Percentiles rank a stretch among this genome's conserved stretches.
Evolutionary conservation across 2,797 vertebrate genomes (phyloP).

Genomic region (Babyrousa celebensis): DNA sequence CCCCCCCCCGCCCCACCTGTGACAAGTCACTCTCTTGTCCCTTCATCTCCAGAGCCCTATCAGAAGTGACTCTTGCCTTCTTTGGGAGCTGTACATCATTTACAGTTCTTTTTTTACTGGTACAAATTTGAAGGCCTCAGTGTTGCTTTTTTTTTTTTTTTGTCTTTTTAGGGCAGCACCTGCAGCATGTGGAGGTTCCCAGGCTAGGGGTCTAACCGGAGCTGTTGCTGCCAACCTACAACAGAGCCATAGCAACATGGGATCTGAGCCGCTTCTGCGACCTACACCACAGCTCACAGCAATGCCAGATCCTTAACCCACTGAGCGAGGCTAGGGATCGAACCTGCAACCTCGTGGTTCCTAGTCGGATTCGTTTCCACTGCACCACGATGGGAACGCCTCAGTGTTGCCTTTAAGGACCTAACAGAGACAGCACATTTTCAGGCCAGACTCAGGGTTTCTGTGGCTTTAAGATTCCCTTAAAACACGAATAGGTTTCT

Average conservation of each 20-base stretch:
- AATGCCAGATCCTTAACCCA: too few relatives aligned
- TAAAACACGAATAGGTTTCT: slow-evolving; percentile 48
- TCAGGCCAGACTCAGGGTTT: slow-evolving; percentile 58
- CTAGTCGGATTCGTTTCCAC: too few relatives aligned
- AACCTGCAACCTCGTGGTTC: too few relatives aligned
- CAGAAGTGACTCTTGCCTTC: neutral
- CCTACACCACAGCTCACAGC: too few relatives aligned
- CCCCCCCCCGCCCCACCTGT: neutral
- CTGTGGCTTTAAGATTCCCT: slow-evolving; percentile 55
- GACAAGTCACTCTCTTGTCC: neutral
- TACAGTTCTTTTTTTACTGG: neutral
- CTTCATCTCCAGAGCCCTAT: neutral
- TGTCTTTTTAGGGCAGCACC: too few relatives aligned
- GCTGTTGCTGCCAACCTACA: too few relatives aligned
- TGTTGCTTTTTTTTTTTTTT: neutral
- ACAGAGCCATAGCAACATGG: too few relatives aligned
- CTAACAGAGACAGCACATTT: slow-evolving; percentile 27
- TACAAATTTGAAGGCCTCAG: neutral
- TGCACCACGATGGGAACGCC: neutral
- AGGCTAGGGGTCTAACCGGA: too few relatives aligned
- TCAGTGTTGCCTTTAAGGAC: slow-evolving; percentile 39
- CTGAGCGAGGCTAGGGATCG: too few relatives aligned
- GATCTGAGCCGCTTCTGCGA: too few relatives aligned
- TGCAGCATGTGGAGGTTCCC: too few relatives aligned
- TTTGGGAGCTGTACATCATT: too few relatives aligned